phyloP scores from a whole-genome alignment of 2,113 vertebrate species.

The Alosa alosa region DNA sequence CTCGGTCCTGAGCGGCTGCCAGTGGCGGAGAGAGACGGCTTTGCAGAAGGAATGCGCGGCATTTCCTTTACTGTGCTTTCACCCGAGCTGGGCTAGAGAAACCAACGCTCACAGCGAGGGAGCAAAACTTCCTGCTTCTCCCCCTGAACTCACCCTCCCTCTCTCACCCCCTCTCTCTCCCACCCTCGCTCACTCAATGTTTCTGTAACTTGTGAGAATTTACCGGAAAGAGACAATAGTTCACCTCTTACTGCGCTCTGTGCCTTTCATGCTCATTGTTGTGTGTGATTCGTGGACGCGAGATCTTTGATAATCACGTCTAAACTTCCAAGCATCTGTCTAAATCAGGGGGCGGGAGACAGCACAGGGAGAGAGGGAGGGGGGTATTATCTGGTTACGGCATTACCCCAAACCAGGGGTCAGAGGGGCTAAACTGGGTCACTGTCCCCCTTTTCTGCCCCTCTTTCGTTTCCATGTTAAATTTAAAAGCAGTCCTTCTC shows the following conservation, averaged over 20 bases:
- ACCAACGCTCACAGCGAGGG: slow-evolving; percentile 38
- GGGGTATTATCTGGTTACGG: slow-evolving; percentile 23
- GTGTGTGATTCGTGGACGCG: not conserved
- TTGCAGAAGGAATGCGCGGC: slow-evolving; percentile 47
- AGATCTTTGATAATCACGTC: not conserved
- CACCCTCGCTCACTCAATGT: slow-evolving; percentile 17
- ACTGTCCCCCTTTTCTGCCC: slow-evolving; percentile 23
- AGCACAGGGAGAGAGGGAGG: not conserved
- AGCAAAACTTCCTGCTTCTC: slow-evolving; percentile 51
- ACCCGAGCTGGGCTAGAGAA: slow-evolving; percentile 46
- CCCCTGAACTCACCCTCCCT: not conserved
- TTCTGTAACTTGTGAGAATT: slow-evolving; percentile 2
- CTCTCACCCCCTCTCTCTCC: not conserved
- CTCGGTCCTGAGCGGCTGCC: slow-evolving; percentile 49
- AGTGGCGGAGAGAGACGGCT: slow-evolving; percentile 44
- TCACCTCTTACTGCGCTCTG: not conserved
- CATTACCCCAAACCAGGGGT: slow-evolving; percentile 35
- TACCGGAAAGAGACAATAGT: not conserved
- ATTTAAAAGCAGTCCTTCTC: slow-evolving; percentile 41
- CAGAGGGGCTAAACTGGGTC: slow-evolving; percentile 33
- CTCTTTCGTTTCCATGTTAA: slow-evolving; percentile 40
- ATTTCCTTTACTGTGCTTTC: slow-evolving; percentile 56
- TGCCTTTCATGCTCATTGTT: not conserved
- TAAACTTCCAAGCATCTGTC: not conserved
- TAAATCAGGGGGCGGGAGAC: not conserved